phyloP scores from a whole-genome alignment of 2,113 vertebrate genomes.

The Orycteropus afer region DNA sequence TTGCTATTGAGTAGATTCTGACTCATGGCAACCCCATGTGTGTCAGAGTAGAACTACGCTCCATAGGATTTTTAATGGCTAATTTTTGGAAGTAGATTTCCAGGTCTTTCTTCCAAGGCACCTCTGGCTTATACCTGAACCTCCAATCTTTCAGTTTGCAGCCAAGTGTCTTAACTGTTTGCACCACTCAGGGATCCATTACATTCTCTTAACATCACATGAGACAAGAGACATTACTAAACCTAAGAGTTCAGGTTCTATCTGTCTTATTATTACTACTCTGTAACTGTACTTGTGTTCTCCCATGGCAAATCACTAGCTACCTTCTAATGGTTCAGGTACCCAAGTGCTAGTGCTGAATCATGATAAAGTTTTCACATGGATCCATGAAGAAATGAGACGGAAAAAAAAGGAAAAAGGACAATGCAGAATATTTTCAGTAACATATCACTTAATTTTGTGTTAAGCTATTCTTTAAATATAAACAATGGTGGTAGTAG shows the following conservation, averaged over 20 bases:
- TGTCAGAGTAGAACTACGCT: neutral
- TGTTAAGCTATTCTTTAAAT: slow-evolving; percentile 33
- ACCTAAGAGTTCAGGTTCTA: neutral
- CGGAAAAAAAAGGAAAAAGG: too few species aligned
- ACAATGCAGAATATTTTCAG: neutral
- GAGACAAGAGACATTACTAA: neutral
- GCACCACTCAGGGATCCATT: too few species aligned
- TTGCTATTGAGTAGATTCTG: neutral
- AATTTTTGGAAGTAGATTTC: too few species aligned
- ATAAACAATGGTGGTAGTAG: neutral
- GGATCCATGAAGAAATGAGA: neutral
- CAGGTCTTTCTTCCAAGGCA: neutral
- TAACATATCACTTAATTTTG: neutral
- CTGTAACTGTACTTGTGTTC: neutral
- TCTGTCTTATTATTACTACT: too few species aligned
- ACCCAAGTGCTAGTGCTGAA: neutral
- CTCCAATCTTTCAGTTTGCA: neutral
- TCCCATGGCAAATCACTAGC: neutral
- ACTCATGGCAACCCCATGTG: neutral
- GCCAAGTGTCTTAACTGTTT: neutral
- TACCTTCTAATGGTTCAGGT: neutral
- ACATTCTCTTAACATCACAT: neutral
- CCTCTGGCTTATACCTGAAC: too few species aligned
- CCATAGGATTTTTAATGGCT: too few species aligned
- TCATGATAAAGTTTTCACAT: neutral